Conservation (phyloP, 2,888 invertebrate species). For the Perizoma flavofasciatum region DNA sequence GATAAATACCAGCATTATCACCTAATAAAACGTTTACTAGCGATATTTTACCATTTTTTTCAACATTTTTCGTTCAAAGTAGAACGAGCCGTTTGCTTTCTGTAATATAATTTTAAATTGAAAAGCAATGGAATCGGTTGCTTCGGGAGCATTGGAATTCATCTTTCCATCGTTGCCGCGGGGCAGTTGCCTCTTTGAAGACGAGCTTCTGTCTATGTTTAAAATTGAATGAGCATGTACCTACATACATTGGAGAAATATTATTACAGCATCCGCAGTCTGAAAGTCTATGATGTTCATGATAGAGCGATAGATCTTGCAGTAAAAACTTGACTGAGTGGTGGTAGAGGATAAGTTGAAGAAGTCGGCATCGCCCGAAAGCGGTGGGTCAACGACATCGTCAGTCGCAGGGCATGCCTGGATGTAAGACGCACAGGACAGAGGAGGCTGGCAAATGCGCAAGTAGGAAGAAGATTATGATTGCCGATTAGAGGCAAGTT, state of each 20-base stretch:
- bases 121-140: conserved; percentile 51
- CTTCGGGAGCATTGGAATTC: conserved; percentile 40
- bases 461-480: too few relatives aligned
- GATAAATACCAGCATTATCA: conserved; percentile 49
- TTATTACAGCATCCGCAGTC: too few relatives aligned
- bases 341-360: too few relatives aligned
- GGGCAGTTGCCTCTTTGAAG: conserved; percentile 39
- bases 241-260: background rate
- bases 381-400: too few relatives aligned
- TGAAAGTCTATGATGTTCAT: too few relatives aligned
- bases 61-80: conserved; percentile 46
- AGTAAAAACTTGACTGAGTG: too few relatives aligned
- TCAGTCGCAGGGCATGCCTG: too few relatives aligned
- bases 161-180: conserved; percentile 39
- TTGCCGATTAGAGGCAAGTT: too few relatives aligned
- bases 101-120: conserved; percentile 65
- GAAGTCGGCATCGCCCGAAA: too few relatives aligned
- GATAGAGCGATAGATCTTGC: too few relatives aligned
- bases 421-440: too few relatives aligned
- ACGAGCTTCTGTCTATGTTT: conserved; percentile 25
- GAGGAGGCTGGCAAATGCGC: too few relatives aligned
- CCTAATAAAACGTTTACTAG: conserved; percentile 50
- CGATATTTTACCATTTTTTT: conserved; percentile 53
- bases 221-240: conserved; percentile 1
- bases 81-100: conserved; percentile 46